Evolutionary conservation across 2,888 invertebrate genomes (phyloP), one percentile per base, ranked within the genome.

Genomic region (Eupithecia tripunctaria): DNA sequence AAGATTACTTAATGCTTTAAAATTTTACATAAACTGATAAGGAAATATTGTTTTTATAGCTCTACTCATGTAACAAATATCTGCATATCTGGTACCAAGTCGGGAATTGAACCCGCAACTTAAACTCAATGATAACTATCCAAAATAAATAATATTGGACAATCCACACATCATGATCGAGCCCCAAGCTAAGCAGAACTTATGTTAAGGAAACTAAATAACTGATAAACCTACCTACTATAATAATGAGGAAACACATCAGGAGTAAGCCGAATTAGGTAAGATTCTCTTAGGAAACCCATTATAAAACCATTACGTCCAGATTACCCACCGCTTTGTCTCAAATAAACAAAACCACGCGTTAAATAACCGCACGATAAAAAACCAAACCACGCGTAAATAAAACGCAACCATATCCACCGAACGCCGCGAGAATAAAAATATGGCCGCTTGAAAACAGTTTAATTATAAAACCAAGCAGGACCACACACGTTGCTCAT

Each of bases 401-500:
- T 60, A 36, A 62, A 77, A 67, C 77, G 75, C 74, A 64, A 64
- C 38, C 64, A 25, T 84, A 86, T 83, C 82, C 81, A 56, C 77
- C 74, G 80, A 80, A 82, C 72, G 81, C 83, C 82, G 82, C 80
- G 76, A 75, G 83, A 86, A 88, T 86, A 86, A 88, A 88, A 91
- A 91, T 87, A 91, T 88, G 86, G 85, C 85, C 78, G 79, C 82
- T 83, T 86, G 84, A 87, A 87, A 87, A 89, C 90, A 88, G 85
- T 91, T 89, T 90, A 89, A 92, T 91, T 90, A 87, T 82, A 81
- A 81, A 79, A 80, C 84, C 84, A 86, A 88, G 82, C 83, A 84
- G 84, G 93, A 91, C 94, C 94, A 92, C 94, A 94, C 94, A 94
- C 91, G 90, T 82, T 81, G 94, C 86, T 91, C 90, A 92, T 93